phyloP scores from a whole-genome alignment of 2,797 vertebrate species.

The Gadopsis bispinosus region DNA sequence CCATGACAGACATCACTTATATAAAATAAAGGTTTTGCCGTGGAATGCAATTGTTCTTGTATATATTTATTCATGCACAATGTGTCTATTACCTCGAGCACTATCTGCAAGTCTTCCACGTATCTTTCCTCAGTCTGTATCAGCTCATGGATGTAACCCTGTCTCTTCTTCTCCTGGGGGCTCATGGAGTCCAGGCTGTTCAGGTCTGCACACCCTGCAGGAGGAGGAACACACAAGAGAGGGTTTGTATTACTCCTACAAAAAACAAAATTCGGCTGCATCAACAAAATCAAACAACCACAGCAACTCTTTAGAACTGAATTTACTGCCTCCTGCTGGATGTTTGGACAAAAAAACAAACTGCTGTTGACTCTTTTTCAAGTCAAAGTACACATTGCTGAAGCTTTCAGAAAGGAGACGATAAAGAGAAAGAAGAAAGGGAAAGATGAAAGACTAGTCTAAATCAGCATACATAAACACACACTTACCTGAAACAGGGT shows the following conservation, averaged over 20 bases:
- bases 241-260: background rate
- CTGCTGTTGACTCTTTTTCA: background rate
- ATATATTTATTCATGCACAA: background rate
- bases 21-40: background rate
- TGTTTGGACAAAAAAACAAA: background rate
- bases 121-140: conserved; percentile 94
- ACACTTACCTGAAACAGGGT: conserved; percentile 65
- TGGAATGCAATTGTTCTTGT: background rate
- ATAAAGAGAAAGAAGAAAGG: background rate
- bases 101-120: conserved; percentile 92
- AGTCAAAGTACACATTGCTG: background rate
- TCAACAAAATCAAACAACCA: conserved; percentile 23
- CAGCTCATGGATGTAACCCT: conserved; percentile 96
- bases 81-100: conserved; percentile 88
- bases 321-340: conserved; percentile 59
- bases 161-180: conserved; percentile 92
- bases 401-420: background rate
- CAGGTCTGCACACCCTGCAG: conserved; percentile 93
- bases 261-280: background rate
- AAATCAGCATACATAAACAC: background rate
- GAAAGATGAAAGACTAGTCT: background rate
- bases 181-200: conserved; percentile 92
- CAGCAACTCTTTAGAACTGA: background rate
- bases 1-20: background rate
- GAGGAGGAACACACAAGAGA: conserved; percentile 26